A percentile compares a stretch with the other conserved stretches of the same genome.
Evolutionary conservation across 2,113 vertebrate genomes (phyloP).

Genomic region (Patagioenas fasciata): DNA sequence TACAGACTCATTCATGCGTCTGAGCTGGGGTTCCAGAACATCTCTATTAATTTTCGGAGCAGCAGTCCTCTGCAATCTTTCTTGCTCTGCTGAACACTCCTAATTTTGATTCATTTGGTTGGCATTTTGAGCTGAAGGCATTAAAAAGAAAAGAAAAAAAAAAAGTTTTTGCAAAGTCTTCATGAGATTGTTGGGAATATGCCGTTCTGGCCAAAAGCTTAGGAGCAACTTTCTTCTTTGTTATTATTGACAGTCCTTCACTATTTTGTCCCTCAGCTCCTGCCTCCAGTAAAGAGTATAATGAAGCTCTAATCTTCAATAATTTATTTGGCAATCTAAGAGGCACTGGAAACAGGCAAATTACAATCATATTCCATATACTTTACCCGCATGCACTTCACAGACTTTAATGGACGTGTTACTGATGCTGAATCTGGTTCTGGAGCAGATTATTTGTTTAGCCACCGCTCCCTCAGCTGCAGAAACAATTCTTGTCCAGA

Average conservation of each 20-base stretch:
- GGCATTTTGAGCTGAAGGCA: slow-evolving; percentile 8
- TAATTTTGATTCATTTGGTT: background rate
- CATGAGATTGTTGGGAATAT: background rate
- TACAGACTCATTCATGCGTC: fast-evolving
- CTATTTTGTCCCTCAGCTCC: background rate
- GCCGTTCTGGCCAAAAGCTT: background rate
- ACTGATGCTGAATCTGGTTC: background rate
- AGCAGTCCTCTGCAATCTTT: background rate
- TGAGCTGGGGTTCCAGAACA: background rate
- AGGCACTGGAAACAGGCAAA: background rate
- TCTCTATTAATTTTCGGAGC: background rate
- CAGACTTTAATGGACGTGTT: background rate
- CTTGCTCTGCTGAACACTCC: background rate
- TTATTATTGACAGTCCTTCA: background rate
- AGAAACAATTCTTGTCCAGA: background rate
- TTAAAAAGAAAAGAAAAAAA: background rate
- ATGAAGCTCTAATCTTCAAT: background rate
- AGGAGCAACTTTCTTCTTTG: background rate
- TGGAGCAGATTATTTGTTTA: background rate
- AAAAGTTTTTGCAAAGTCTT: background rate
- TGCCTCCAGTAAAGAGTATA: background rate
- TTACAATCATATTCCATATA: background rate
- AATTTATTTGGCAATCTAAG: background rate
- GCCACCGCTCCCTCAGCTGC: background rate
- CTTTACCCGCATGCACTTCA: background rate